Evolutionary conservation across 1,140 invertebrate genomes (phyloP), one percentile per base, ranked within the genome.

Genomic region (Hirudo medicinalis): DNA sequence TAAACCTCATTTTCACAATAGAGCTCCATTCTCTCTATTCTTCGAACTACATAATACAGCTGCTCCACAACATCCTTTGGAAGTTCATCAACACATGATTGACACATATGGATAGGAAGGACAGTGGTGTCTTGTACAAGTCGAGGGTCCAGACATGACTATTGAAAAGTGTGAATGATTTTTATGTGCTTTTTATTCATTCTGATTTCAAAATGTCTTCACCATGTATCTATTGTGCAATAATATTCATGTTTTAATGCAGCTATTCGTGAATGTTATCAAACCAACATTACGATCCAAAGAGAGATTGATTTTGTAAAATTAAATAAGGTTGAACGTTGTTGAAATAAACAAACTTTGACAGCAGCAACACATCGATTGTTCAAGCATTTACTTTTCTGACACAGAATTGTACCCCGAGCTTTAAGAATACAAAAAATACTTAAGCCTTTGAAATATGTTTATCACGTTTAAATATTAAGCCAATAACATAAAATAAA

Each of bases 1-100:
- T 0, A 49, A 49, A 92, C 92, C 86, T 97, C 97, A 81, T 97
- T 97, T 83, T 98, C 95, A 82, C 95, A 98, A 69, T 91, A 87
- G 85, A 91, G 90, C 0, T 92, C 91, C 19, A 94, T 90, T 85
- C 93, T 91, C 78, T 92, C 90, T 86, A 94, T 92, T 0, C 94
- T 94, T 81, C 93, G 90, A 67, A 96, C 84, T 76, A 97, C 90
- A 80, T 95, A 92, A 76, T 90, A 88, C 76, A 92, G 87, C 80
- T 91, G 19, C 87, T 88, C 82, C 54, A 89, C 80, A 88, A 83
- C 80, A 53, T 17, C 25, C 71, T 80, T 78, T 71, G 80, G 89
- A 75, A 97, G 90, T 80, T 92, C 88, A 79, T 95, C 94, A 49
- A 91, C 91, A 83, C 96, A 99, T 80, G 94, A 93, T 76, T 94